A percentile compares a stretch with the other conserved stretches of the same genome.
Evolutionary conservation across 1,140 invertebrate genomes (phyloP).

Genomic region (Lordiphosa clarofinis): DNA sequence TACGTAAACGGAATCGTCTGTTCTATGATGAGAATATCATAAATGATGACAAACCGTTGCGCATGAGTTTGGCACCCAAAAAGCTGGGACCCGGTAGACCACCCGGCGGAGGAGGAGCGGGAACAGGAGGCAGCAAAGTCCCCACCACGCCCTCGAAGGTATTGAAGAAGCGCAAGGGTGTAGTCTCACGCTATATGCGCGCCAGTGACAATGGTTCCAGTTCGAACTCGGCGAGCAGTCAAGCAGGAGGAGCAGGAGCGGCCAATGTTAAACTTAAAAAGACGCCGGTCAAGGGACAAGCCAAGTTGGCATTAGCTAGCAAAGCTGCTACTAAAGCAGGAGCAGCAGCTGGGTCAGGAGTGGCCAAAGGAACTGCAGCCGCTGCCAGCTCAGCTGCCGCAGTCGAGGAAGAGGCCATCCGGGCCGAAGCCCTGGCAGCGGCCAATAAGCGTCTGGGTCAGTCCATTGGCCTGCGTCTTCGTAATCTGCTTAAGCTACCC

Average conservation of each 20-base stretch:
- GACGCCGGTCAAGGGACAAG: constrained; percentile 1
- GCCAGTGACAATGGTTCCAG: constrained; percentile 65
- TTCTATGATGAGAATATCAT: constrained; percentile 96
- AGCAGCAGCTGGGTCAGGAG: constrained; percentile 1
- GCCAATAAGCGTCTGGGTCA: constrained; percentile 85
- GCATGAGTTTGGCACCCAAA: constrained; percentile 81
- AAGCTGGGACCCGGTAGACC: constrained; percentile 65
- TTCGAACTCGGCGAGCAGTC: constrained; percentile 28
- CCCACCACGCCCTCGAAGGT: constrained; percentile 71
- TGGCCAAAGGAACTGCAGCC: constrained; percentile 26
- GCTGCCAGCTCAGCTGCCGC: constrained; percentile 24
- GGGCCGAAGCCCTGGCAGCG: constrained; percentile 37
- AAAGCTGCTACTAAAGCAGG: constrained; percentile 10
- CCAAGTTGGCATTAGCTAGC: background rate
- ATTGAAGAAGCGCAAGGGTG: constrained; percentile 80
- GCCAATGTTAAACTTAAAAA: constrained; percentile 27
- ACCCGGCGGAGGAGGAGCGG: constrained; percentile 16
- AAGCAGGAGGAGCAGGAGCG: background rate
- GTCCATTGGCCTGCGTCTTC: constrained; percentile 91
- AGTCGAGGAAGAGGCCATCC: constrained; percentile 31
- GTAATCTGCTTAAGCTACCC: constrained; percentile 98
- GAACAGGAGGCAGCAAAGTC: constrained; percentile 18
- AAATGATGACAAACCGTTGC: constrained; percentile 86
- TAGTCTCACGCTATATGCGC: constrained; percentile 74
- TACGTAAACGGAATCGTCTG: constrained; percentile 93